These are phyloP conservation scores for Oncorhynchus keta DNA, from an alignment of 2,113 vertebrate genomes.

Conservation along the genomic window DNA sequence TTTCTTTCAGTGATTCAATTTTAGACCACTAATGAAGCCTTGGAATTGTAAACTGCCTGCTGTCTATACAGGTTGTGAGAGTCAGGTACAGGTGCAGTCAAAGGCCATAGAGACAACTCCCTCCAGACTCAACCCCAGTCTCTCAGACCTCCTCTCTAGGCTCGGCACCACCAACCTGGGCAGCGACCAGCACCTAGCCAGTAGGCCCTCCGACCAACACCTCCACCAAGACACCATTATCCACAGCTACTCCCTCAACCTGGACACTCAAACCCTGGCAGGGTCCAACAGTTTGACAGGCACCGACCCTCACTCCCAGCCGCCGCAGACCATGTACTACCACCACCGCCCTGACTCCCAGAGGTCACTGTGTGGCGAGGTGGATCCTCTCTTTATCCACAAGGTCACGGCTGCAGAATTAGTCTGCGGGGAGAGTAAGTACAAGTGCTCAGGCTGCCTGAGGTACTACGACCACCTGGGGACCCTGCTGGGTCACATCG, in stretches of 20 bases:
- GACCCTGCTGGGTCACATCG: constrained; percentile 30
- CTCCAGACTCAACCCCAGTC: constrained; percentile 1
- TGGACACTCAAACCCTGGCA: neutral
- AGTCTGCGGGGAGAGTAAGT: constrained; percentile 32
- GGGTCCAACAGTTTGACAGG: neutral
- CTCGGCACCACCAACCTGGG: neutral
- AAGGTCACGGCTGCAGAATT: constrained; percentile 5
- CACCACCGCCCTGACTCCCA: neutral
- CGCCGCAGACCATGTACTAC: neutral
- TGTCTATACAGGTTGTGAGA: constrained; percentile 12
- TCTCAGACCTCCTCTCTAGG: neutral
- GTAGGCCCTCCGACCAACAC: neutral
- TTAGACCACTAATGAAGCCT: neutral
- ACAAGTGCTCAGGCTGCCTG: constrained; percentile 35
- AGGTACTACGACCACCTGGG: constrained; percentile 16
- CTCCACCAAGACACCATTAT: neutral
- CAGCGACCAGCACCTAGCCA: neutral
- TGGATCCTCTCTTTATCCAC: constrained; percentile 28
- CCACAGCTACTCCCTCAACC: neutral
- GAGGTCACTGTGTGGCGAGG: neutral
- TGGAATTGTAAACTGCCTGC: neutral
- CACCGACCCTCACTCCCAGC: too few species aligned
- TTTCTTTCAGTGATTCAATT: constrained; percentile 12
- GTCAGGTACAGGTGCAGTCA: neutral
- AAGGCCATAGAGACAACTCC: neutral